Conservation (phyloP, 2,113 vertebrate species). For the Coryphaenoides rupestris region DNA sequence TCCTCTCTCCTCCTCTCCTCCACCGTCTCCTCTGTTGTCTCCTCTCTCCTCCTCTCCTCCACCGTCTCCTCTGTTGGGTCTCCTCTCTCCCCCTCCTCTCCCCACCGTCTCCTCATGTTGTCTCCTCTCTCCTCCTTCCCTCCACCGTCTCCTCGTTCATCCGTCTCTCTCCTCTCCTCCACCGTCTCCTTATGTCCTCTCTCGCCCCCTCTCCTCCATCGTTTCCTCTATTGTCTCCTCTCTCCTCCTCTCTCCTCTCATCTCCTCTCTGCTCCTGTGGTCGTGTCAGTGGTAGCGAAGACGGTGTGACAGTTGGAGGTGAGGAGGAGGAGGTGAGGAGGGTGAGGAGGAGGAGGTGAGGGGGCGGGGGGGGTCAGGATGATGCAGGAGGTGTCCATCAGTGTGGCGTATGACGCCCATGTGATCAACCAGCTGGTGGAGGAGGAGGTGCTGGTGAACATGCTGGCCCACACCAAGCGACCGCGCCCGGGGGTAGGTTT, state of each 20-base stretch:
- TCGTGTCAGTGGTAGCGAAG: too few relatives aligned
- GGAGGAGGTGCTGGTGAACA: constrained; percentile 84
- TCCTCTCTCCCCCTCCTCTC: not conserved
- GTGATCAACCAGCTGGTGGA: constrained; percentile 87
- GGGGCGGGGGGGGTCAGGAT: constrained; percentile 69
- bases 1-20: constrained; percentile 14
- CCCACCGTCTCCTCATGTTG: too few relatives aligned
- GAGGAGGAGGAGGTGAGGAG: constrained; percentile 69
- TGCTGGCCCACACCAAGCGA: constrained; percentile 90
- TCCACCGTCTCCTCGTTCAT: constrained; percentile 10
- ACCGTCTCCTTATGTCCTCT: not conserved
- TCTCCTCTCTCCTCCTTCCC: constrained; percentile 5
- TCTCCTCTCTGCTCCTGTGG: constrained; percentile 10
- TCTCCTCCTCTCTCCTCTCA: constrained; percentile 9
- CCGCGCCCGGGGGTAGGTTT: constrained; percentile 87
- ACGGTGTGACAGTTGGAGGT: not conserved
- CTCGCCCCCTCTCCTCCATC: not conserved
- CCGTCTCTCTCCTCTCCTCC: not conserved
- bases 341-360: constrained; percentile 83
- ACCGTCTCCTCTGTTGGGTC: not conserved
- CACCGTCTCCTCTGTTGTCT: constrained; percentile 14
- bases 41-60: constrained; percentile 5
- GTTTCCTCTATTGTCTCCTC: not conserved
- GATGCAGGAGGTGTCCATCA: constrained; percentile 98
- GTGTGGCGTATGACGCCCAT: constrained; percentile 92